Evolutionary conservation across 2,113 vertebrate genomes (phyloP).

Genomic region (Gambusia affinis): DNA sequence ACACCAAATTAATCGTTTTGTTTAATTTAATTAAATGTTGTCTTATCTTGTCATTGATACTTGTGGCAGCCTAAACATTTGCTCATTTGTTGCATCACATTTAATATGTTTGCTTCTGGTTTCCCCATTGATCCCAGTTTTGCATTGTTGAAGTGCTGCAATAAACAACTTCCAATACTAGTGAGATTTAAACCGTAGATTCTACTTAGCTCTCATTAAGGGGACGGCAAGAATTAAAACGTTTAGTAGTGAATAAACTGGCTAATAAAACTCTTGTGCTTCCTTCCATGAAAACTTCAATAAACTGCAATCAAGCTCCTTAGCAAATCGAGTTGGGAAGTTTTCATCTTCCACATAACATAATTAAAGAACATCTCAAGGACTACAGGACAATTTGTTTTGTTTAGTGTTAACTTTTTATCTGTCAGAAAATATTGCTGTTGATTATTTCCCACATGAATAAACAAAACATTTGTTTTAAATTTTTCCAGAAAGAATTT

Average conservation of each 20-base stretch:
- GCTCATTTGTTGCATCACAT: neutral
- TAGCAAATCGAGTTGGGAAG: constrained; percentile 34
- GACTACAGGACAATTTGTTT: constrained; percentile 51
- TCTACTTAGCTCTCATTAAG: neutral
- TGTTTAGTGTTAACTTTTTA: constrained; percentile 31
- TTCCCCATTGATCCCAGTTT: neutral
- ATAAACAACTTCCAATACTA: neutral
- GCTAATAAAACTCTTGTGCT: neutral
- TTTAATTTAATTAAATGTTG: too few relatives aligned
- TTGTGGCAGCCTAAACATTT: neutral
- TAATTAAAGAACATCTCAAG: constrained; percentile 39
- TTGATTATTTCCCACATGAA: constrained; percentile 57
- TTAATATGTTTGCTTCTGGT: neutral
- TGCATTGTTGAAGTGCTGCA: neutral
- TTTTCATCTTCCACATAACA: constrained; percentile 20
- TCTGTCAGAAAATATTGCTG: constrained; percentile 53
- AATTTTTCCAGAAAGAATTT: constrained; percentile 40
- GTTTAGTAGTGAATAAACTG: neutral
- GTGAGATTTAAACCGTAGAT: neutral
- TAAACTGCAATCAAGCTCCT: constrained; percentile 6
- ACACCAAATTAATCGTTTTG: too few relatives aligned
- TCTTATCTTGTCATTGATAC: neutral
- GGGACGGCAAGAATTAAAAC: too few relatives aligned
- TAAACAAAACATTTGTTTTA: constrained; percentile 53
- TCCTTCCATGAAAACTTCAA: constrained; percentile 8